Evolutionary conservation across 1,140 invertebrate species (phyloP).

Genomic region (Stegodyphus mimosarum): DNA sequence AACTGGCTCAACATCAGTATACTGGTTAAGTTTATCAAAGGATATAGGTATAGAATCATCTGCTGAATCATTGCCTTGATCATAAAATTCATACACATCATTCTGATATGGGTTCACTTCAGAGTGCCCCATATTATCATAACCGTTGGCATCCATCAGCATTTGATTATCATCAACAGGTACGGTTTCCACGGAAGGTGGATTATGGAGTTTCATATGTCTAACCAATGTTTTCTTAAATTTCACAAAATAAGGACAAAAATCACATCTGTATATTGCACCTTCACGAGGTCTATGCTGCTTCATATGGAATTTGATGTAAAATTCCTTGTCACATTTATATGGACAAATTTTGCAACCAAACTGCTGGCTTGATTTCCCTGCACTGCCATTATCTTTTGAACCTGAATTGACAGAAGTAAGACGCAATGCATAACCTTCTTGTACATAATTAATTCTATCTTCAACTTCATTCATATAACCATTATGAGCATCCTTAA

Average conservation of each 20-base stretch:
- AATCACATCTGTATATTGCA: conserved; percentile 82
- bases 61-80: conserved; percentile 17
- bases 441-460: conserved; percentile 60
- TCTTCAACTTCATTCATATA: conserved; percentile 60
- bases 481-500: conserved; percentile 50
- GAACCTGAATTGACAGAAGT: conserved; percentile 2
- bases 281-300: conserved; percentile 79
- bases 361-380: conserved; percentile 63
- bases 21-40: conserved; percentile 40
- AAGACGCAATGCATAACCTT: conserved; percentile 35
- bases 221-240: conserved; percentile 67
- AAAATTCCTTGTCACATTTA: conserved; percentile 74
- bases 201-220: conserved; percentile 68
- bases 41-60: conserved; percentile 55
- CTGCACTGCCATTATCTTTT: neutral
- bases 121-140: neutral
- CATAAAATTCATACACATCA: conserved; percentile 21
- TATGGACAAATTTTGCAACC: conserved; percentile 82
- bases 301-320: conserved; percentile 77
- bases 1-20: neutral
- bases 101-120: neutral
- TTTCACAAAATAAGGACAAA: conserved; percentile 73
- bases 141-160: neutral
- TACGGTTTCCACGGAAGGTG: neutral
- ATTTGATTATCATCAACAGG: neutral